These are phyloP conservation scores for Penaeus vannamei DNA, from an alignment of 1,140 invertebrate genomes.

Conservation along the genomic window DNA sequence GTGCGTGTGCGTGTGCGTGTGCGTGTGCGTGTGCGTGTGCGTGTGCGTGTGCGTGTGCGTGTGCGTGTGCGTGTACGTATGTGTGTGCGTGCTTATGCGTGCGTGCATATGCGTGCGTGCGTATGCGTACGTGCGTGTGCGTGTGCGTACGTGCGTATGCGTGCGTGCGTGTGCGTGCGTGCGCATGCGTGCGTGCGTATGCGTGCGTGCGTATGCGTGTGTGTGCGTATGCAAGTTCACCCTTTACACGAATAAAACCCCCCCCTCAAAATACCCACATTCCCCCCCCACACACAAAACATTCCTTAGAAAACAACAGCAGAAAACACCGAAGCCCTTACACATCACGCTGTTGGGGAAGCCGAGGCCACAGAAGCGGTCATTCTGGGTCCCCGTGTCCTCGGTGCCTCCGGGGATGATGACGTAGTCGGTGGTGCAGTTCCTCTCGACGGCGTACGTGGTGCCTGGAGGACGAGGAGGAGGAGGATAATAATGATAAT, in stretches of 20 bases:
- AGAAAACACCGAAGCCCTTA: not conserved
- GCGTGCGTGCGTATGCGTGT: too few relatives aligned
- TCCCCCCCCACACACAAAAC: not conserved
- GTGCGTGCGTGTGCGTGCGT: too few relatives aligned
- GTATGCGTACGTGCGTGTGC: not conserved
- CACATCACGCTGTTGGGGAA: slow-evolving; percentile 79
- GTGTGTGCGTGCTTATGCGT: slow-evolving; percentile 18
- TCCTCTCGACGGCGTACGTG: slow-evolving; percentile 73
- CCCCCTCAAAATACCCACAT: too few relatives aligned
- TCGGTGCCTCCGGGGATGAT: slow-evolving; percentile 77
- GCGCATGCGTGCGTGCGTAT: not conserved
- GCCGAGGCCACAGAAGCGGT: slow-evolving; percentile 83
- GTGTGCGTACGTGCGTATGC: not conserved
- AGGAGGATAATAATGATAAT: not conserved
- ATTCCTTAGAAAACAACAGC: not conserved
- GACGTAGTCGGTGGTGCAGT: slow-evolving; percentile 81
- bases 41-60: not conserved
- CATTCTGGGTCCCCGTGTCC: slow-evolving; percentile 71
- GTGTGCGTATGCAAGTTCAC: too few relatives aligned
- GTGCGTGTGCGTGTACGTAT: slow-evolving; percentile 31
- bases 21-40: not conserved
- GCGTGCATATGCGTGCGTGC: slow-evolving; percentile 21
- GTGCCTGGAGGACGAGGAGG: slow-evolving; percentile 70
- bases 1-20: not conserved
- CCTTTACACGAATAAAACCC: too few relatives aligned